Evolutionary conservation across 2,888 invertebrate genomes (phyloP), one percentile per base, ranked within the genome.

Genomic region (Lordiphosa fenestrarum): DNA sequence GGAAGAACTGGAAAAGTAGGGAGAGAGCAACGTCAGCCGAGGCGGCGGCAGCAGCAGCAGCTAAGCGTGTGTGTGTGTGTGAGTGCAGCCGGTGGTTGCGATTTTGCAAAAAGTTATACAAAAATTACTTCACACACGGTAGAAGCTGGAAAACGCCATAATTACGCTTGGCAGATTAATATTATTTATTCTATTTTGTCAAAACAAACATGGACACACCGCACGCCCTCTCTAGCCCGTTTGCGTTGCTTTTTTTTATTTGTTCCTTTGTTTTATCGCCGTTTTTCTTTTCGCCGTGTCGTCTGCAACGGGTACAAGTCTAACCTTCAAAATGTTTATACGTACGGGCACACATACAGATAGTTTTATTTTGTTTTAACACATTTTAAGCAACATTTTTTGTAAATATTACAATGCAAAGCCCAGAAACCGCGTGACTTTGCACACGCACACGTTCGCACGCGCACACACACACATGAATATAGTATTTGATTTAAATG

Each of bases 301-400:
- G 36, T 56, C 66, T 53, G 54, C 56, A 77, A 70, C 73, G 73
- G 58, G 69, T 62, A 69, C 61, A 70, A 69, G 75, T 84, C 85
- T 87, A 86, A 87, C 86, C 87, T 87, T 87, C 82, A 86, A 84
- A 73, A 58, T 46, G 44, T 55, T 46, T 50, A 53, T 67, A 60
- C 44, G 21, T 40, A 39, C 25, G 12, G n/a, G 40, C 39, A 51
- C 33, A 40, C 4, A 51, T 33, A 44, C 15, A 44, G 30, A 44
- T 53, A 39, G 51, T 36, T 55, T 44, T 53, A 53, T 66, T 65
- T 46, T 63, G 63, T 53, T 84, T 70, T 60, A 67, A 62, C 63
- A 77, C 63, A 55, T 53, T 66, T 63, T 30, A 4, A 30, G 6
- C 23, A 23, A 30, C 57, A 46, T 52, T 50, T 55, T 55, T 37